These are phyloP conservation scores for Pachypanchax playfairii DNA, from an alignment of 2,113 vertebrate species.

Conservation along the genomic window DNA sequence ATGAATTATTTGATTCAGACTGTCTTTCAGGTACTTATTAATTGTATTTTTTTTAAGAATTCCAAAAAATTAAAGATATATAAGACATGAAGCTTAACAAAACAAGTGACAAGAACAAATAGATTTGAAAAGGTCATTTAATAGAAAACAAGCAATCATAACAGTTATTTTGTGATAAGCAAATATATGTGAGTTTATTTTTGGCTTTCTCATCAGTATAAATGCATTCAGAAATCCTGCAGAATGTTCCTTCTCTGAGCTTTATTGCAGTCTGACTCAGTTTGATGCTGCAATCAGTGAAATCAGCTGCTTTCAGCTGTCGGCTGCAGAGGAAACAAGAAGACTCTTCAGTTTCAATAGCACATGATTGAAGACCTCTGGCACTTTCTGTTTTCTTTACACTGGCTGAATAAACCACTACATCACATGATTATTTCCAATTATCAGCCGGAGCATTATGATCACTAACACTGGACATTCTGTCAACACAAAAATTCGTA, in stretches of 20 bases:
- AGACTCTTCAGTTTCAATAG: constrained; percentile 47
- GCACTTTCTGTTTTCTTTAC: constrained; percentile 2
- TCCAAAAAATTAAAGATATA: too few species aligned
- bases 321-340: constrained; percentile 40
- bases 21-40: too few species aligned
- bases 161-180: too few species aligned
- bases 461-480: not conserved
- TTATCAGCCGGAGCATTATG: not conserved
- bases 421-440: not conserved
- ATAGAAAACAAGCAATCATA: too few species aligned
- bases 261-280: constrained; percentile 13
- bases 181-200: not conserved
- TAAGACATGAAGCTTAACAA: too few species aligned
- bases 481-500: not conserved
- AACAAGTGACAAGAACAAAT: too few species aligned
- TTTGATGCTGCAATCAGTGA: constrained; percentile 52
- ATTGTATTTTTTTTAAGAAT: too few species aligned
- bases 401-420: not conserved
- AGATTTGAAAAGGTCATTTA: too few species aligned
- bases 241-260: constrained; percentile 11
- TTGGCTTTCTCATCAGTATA: not conserved
- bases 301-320: constrained; percentile 49
- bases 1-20: too few species aligned
- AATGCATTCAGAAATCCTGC: constrained; percentile 3
- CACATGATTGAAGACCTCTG: constrained; percentile 44